phyloP scores from a whole-genome alignment of 2,113 vertebrate genomes.

The Neogale vison region DNA sequence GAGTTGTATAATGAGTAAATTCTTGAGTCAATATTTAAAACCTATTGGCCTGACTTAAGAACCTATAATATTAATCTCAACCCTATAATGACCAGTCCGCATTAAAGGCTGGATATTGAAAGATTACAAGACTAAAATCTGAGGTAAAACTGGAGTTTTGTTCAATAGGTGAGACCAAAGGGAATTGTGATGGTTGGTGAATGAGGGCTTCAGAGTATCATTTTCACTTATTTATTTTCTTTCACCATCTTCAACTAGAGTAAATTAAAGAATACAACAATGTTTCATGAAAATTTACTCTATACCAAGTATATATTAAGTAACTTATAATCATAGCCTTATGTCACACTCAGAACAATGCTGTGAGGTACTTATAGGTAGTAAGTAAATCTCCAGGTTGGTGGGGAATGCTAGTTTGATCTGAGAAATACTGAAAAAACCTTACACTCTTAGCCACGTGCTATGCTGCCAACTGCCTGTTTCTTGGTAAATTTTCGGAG shows the following conservation, averaged over 20 bases:
- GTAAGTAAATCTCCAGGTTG: background rate
- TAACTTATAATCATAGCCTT: background rate
- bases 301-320: background rate
- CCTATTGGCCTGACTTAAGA: background rate
- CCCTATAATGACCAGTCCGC: background rate
- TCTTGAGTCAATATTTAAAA: background rate
- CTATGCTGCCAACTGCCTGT: background rate
- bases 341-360: background rate
- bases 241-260: background rate
- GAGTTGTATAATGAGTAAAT: background rate
- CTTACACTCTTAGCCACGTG: background rate
- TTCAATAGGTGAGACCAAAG: background rate
- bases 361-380: background rate
- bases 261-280: background rate
- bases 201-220: background rate
- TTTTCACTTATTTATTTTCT: background rate
- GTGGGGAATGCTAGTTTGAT: background rate
- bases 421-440: background rate
- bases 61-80: background rate
- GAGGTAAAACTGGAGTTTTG: background rate
- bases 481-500: background rate
- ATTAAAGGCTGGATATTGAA: background rate
- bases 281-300: background rate
- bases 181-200: background rate
- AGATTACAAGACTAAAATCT: background rate